phyloP scores from a whole-genome alignment of 2,113 vertebrate species.

The Lutjanus erythropterus region DNA sequence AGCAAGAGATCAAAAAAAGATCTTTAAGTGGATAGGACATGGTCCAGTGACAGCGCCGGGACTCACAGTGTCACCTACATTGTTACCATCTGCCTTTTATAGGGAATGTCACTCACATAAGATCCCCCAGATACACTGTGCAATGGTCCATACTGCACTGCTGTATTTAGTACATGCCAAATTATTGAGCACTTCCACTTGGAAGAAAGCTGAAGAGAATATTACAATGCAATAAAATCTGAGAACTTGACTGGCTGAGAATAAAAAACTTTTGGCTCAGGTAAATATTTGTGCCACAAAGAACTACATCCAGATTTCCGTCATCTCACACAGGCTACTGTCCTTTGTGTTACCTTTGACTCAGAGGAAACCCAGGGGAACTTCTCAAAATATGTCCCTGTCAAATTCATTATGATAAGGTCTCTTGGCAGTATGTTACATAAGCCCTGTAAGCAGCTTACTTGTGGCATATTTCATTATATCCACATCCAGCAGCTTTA shows the following conservation, averaged over 20 bases:
- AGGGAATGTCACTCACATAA: constrained; percentile 53
- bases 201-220: constrained; percentile 17
- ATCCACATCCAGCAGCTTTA: constrained; percentile 3
- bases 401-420: constrained; percentile 27
- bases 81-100: constrained; percentile 64
- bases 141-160: constrained; percentile 50
- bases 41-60: constrained; percentile 44
- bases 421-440: constrained; percentile 18
- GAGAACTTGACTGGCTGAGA: background rate
- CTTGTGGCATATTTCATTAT: constrained; percentile 7
- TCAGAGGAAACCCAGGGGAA: constrained; percentile 1
- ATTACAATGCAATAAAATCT: background rate
- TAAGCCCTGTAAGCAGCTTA: constrained; percentile 11
- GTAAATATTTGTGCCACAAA: constrained; percentile 3
- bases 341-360: constrained; percentile 11
- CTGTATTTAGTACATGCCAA: constrained; percentile 26
- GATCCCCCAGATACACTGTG: constrained; percentile 51
- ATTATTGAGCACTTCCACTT: constrained; percentile 41
- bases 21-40: constrained; percentile 59
- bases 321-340: background rate
- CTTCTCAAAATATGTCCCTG: background rate
- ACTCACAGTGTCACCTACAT: constrained; percentile 56
- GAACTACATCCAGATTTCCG: background rate
- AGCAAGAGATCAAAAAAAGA: constrained; percentile 47
- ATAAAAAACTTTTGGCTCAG: background rate